Conservation (phyloP, 2,113 vertebrate species). For the Cinclus cinclus region DNA sequence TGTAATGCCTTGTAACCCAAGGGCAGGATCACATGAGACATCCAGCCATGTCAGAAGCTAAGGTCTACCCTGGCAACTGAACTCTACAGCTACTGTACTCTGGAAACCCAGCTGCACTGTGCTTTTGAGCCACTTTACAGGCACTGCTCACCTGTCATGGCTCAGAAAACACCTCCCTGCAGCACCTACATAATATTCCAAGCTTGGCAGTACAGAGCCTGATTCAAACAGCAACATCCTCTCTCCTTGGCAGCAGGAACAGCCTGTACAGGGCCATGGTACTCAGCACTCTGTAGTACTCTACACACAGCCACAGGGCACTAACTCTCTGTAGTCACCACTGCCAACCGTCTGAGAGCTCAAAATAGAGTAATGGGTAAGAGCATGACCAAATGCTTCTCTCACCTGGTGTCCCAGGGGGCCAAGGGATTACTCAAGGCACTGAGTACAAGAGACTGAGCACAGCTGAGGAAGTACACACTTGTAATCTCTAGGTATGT, state of each 20-base stretch:
- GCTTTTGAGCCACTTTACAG: background rate
- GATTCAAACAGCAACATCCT: background rate
- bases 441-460: background rate
- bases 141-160: background rate
- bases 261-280: background rate
- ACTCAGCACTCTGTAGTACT: background rate
- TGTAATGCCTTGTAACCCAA: background rate
- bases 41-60: background rate
- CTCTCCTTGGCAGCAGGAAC: background rate
- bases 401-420: background rate
- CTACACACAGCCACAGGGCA: background rate
- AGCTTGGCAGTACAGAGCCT: background rate
- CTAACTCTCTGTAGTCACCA: background rate
- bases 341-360: background rate
- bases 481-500: accelerated
- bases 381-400: background rate
- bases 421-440: background rate
- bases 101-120: background rate
- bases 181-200: background rate
- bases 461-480: background rate
- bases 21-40: background rate
- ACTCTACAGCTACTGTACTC: background rate
- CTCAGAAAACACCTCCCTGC: background rate
- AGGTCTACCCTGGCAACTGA: background rate
- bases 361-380: background rate